phyloP scores from a whole-genome alignment of 1,140 invertebrate genomes.

The Ylistrum balloti region DNA sequence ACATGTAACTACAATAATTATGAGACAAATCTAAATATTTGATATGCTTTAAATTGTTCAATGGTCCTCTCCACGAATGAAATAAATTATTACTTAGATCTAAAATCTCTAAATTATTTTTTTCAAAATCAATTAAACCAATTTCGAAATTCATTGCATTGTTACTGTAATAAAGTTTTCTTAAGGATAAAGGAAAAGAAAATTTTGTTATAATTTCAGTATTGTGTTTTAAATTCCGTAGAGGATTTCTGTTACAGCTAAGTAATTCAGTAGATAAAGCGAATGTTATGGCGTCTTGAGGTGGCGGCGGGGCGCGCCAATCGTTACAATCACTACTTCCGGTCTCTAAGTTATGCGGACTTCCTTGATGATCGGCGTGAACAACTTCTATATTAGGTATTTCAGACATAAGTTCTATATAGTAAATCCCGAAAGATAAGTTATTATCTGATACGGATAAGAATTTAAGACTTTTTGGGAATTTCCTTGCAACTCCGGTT shows the following conservation, averaged over 20 bases:
- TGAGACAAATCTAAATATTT: slow-evolving; percentile 50
- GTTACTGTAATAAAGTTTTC: not conserved
- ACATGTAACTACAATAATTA: slow-evolving; percentile 53
- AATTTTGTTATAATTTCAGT: not conserved
- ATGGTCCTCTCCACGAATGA: slow-evolving; percentile 53
- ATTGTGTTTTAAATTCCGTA: not conserved
- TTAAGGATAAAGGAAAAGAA: not conserved
- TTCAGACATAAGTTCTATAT: not conserved
- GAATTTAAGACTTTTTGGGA: not conserved
- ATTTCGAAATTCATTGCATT: slow-evolving; percentile 36
- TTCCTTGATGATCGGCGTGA: not conserved
- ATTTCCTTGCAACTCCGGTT: not conserved
- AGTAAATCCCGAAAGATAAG: not conserved
- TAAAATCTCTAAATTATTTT: slow-evolving; percentile 50
- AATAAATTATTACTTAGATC: slow-evolving; percentile 49
- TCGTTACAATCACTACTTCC: not conserved
- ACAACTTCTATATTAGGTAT: not conserved
- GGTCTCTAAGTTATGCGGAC: not conserved
- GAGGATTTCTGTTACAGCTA: not conserved
- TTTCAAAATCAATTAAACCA: not conserved
- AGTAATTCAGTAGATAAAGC: not conserved
- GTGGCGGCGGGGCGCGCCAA: not conserved
- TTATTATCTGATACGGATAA: not conserved
- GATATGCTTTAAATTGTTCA: not conserved
- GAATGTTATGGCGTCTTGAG: not conserved